phyloP scores from a whole-genome alignment of 1,140 invertebrate genomes.

The Drosophila repleta region DNA sequence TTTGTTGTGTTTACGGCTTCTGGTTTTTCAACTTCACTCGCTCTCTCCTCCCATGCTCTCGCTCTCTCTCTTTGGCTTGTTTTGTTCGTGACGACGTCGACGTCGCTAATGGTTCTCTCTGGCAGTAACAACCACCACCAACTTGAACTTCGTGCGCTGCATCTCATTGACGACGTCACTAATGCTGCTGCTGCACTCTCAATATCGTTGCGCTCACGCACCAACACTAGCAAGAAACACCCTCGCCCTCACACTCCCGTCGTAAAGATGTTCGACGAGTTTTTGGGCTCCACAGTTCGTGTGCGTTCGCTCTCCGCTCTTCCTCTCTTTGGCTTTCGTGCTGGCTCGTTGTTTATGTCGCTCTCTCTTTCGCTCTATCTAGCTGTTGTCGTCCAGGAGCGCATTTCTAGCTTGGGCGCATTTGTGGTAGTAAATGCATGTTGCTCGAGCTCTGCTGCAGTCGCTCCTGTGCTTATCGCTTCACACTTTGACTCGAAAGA shows the following conservation, averaged over 20 bases:
- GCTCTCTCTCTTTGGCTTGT: constrained; percentile 2
- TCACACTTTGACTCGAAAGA: constrained; percentile 49
- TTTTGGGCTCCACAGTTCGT: constrained; percentile 21
- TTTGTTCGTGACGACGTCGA: constrained; percentile 22
- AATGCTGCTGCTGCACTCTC: constrained; percentile 23
- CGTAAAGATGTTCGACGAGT: constrained; percentile 40
- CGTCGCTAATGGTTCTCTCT: constrained; percentile 22
- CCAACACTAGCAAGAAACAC: constrained; percentile 32
- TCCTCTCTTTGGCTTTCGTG: constrained; percentile 26
- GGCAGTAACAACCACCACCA: constrained; percentile 40
- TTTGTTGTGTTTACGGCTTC: constrained; percentile 72
- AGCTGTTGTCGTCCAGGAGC: constrained; percentile 24
- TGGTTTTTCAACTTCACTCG: constrained; percentile 62
- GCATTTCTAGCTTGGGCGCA: background rate
- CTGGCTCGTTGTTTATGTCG: constrained; percentile 32
- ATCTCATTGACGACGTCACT: constrained; percentile 43
- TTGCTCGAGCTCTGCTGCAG: background rate
- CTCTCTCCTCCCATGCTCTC: constrained; percentile 12
- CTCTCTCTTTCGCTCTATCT: constrained; percentile 3
- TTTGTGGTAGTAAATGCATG: background rate
- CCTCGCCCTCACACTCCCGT: constrained; percentile 26
- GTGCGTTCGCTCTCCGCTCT: constrained; percentile 1
- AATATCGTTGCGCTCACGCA: constrained; percentile 14
- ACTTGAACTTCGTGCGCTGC: constrained; percentile 41
- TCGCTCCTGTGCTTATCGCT: constrained; percentile 21